Evolutionary conservation across 1,140 invertebrate species (phyloP).

Genomic region (Paraescarpia echinospica): DNA sequence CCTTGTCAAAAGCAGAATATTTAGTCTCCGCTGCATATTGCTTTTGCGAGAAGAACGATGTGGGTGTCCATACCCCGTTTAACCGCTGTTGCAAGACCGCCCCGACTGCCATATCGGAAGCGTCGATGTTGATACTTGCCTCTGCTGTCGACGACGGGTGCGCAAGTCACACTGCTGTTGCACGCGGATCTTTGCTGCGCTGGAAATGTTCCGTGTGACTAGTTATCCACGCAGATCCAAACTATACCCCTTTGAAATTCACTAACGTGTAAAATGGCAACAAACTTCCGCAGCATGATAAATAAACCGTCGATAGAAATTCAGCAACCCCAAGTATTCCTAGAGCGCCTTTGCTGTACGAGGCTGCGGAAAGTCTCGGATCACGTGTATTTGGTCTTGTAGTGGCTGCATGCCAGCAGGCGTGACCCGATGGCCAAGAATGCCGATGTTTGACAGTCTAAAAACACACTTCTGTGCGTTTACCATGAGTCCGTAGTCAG

Average conservation of each 20-base stretch:
- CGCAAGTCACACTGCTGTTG: too few species aligned
- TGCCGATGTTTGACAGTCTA: too few species aligned
- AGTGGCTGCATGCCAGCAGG: neutral
- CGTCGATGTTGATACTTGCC: too few species aligned
- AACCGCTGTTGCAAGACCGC: too few species aligned
- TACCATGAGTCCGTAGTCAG: too few species aligned
- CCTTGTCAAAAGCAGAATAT: neutral
- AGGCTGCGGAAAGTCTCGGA: neutral
- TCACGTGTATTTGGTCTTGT: neutral
- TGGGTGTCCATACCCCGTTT: neutral
- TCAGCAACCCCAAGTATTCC: neutral
- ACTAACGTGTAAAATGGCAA: neutral
- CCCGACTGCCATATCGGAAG: too few species aligned
- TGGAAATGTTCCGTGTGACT: too few species aligned
- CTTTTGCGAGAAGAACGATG: neutral
- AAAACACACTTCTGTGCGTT: too few species aligned
- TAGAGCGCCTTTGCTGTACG: neutral
- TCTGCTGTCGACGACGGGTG: too few species aligned
- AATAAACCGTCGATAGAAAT: too few species aligned
- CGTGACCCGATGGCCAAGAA: neutral
- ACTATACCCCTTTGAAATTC: neutral
- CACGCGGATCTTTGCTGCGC: too few species aligned
- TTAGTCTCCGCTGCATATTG: neutral
- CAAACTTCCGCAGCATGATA: neutral
- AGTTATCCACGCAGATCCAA: too few species aligned